phyloP scores from a whole-genome alignment of 2,888 invertebrate genomes.

The Seladonia tumulorum region DNA sequence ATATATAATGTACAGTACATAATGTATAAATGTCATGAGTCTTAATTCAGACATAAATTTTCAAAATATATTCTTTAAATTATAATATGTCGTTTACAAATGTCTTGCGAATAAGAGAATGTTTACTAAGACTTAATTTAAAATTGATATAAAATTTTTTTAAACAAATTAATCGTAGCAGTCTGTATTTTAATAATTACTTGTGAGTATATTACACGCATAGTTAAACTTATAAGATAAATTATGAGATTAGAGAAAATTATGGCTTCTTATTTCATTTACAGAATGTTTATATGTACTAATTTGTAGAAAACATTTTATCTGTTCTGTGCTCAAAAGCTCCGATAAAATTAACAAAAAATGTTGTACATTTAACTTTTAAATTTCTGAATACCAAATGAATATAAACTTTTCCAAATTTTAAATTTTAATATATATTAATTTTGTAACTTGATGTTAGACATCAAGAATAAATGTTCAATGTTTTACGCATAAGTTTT shows the following conservation, averaged over 20 bases:
- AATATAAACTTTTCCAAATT: constrained; percentile 36
- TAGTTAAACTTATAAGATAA: constrained; percentile 45
- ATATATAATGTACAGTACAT: constrained; percentile 64
- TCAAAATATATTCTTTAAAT: constrained; percentile 37
- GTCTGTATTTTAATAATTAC: constrained; percentile 53
- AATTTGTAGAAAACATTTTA: constrained; percentile 52
- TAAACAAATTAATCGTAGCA: constrained; percentile 53
- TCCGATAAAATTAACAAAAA: constrained; percentile 19
- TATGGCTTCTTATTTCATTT: constrained; percentile 60
- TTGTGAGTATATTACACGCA: constrained; percentile 54
- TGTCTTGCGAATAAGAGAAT: constrained; percentile 16
- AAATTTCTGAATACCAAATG: constrained; percentile 24
- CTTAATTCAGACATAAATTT: constrained; percentile 35
- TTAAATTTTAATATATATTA: constrained; percentile 25
- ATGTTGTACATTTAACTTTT: constrained; percentile 26
- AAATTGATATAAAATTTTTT: constrained; percentile 37
- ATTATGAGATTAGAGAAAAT: constrained; percentile 56
- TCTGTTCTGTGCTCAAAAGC: constrained; percentile 32
- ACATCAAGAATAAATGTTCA: constrained; percentile 27
- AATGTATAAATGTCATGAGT: constrained; percentile 38
- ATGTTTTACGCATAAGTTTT: constrained; percentile 53
- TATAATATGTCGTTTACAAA: constrained; percentile 17
- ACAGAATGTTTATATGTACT: constrained; percentile 53
- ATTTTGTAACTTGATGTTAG: constrained; percentile 25
- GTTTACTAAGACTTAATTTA: constrained; percentile 24